Evolutionary conservation across 2,888 invertebrate species (phyloP).

Genomic region (Luffia ferchaultella): DNA sequence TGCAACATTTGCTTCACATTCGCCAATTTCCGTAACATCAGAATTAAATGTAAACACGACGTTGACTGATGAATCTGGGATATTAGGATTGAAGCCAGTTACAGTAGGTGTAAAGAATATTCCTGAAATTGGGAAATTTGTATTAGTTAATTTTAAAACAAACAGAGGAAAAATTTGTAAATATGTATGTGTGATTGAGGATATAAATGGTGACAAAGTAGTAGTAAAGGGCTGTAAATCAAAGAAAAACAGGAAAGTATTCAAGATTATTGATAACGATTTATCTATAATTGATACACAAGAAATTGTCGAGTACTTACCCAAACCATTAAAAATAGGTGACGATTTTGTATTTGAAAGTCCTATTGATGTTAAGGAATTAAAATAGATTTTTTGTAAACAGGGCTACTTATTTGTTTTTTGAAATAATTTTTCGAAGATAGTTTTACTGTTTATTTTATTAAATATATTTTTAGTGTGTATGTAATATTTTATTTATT

Average conservation of each 20-base stretch:
- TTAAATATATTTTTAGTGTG: neutral
- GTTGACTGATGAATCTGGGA: neutral
- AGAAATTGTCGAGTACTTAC: neutral
- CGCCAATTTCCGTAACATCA: constrained; percentile 1
- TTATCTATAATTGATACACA: neutral
- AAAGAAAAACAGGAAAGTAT: neutral
- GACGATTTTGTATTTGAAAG: neutral
- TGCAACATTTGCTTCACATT: constrained; percentile 3
- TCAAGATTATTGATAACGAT: no score
- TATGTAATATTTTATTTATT: neutral
- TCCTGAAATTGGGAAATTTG: neutral
- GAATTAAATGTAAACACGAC: neutral
- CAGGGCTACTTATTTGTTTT: neutral
- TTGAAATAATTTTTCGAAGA: neutral
- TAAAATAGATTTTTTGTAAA: neutral
- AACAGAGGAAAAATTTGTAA: constrained; percentile 5
- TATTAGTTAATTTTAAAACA: constrained; percentile 4
- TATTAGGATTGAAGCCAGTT: neutral
- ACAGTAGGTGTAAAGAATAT: neutral
- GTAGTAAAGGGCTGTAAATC: neutral
- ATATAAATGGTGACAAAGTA: neutral
- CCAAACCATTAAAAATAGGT: neutral
- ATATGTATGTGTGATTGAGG: neutral
- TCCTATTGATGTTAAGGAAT: neutral
- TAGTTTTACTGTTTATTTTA: neutral